Evolutionary conservation across 2,113 vertebrate species (phyloP), one percentile per base, ranked within the genome.

Genomic region (Tychaedon coryphoeus): DNA sequence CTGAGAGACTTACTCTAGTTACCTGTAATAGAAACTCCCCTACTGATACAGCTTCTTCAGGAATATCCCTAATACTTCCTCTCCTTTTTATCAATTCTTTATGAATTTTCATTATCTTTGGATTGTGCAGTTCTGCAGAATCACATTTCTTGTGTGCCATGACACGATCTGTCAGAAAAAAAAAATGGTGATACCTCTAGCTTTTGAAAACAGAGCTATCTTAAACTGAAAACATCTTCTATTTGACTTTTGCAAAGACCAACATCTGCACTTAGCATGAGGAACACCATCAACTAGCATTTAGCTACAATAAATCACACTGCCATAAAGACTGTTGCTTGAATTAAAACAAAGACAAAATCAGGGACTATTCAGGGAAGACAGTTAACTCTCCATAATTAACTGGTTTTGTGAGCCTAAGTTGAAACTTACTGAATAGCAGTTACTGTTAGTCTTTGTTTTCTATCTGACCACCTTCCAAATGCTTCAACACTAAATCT

Each of bases 21-120:
- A 97, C 95, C 94, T 96, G 95, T 94, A 96, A 95, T 88, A 94
- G 87, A 96, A 96, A 95, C 95, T 94, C 80, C 75, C 64, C 92
- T 95, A 96, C 92, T 75, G 92, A 92, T 92, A 80, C 45, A 90
- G 91, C 71, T 78, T 93, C 85, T 90, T 94, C 85, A 92, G 81
- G 85, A 96, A 96, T 86, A 76, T 48, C 82, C 67, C 87, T 91
- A 80, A 50, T 70, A 87, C 22, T 94, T 92, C 42, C 45, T 95
- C 71, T 69, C 71, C 93, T 86, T 94, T 92, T 92, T 61, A 96
- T 87, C 62, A 96, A 67, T 96, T 90, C 92, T 96, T 95, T 86
- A 92, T 93, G 89, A 95, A 95, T 96, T 95, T 96, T 92, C 80
- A 53, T 94, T 88, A 58, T 81, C 88, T 85, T 91, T 64, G 67